Evolutionary conservation across 1,140 invertebrate species (phyloP), one percentile per base, ranked within the genome.

Genomic region (Rhizoglyphus robini): DNA sequence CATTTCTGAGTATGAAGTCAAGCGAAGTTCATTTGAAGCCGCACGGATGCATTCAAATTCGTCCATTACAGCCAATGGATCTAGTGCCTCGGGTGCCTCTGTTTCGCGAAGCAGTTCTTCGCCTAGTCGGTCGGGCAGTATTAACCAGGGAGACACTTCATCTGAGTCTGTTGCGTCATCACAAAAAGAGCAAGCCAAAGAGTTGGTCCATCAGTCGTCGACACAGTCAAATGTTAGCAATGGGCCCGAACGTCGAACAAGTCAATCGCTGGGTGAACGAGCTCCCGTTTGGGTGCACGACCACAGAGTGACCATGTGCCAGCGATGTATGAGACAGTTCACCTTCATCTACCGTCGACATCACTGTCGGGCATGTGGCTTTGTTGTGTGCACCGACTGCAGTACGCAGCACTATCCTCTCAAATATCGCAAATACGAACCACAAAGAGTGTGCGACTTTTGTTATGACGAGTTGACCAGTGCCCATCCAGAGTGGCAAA

Each of bases 321-420:
- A 86, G 78, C 71, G 81, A n/a, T 88, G 86, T 74, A 82, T 82
- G 25, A 75, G 77, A 29, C 82, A 83, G 68, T 88, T 88, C 73
- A 85, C 83, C 2, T 79, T 87, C 15, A 84, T 84, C 67, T 85
- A 83, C 73, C 78, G 86, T 60, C 79, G 86, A 67, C 85, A 88
- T 71, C 85, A 87, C 72, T 88, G 86, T 70, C 75, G 86, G 70
- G 81, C 84, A 23, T 87, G 86, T 80, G 86, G 86, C 63, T 68
- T 85, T 83, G 82, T 87, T 60, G 80, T 87, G 20, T 88, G 86
- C 71, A 75, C 81, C 8, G 79, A 79, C 69, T 88, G 86, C 73
- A 87, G 85, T 32, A 80, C 81, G 67, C 82, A 84, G 71, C 81
- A 82, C 70, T 80, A 84, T 57, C 79, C 84, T 15, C 76, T 87